Percentiles rank a stretch among this genome's conserved stretches.
These are phyloP conservation scores for Muscicapa striata DNA, from an alignment of 2,797 vertebrate genomes.

Conservation along the genomic window DNA sequence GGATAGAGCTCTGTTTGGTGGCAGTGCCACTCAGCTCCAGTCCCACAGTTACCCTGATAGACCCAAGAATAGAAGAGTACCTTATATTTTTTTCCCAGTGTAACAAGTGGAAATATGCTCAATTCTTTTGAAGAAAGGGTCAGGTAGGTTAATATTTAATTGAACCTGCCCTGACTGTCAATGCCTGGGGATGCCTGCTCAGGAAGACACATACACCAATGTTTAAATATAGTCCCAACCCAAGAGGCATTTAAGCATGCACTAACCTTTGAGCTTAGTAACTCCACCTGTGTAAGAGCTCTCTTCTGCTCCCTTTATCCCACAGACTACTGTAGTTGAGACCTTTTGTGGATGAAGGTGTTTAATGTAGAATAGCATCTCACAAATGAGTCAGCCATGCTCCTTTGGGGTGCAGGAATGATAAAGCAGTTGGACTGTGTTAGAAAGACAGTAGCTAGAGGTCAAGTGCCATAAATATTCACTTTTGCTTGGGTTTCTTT, in stretches of 20 bases:
- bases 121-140: neutral
- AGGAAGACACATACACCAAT: neutral
- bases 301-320: neutral
- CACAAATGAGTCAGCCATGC: neutral
- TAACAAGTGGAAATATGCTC: neutral
- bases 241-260: neutral
- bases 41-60: neutral
- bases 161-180: neutral
- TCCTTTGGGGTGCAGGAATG: neutral
- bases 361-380: neutral
- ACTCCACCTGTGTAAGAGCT: neutral
- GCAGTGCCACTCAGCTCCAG: rapidly evolving
- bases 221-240: neutral
- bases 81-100: neutral
- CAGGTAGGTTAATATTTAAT: neutral
- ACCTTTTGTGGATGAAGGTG: neutral
- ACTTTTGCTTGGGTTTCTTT: neutral
- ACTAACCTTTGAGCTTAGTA: neutral
- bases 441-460: neutral
- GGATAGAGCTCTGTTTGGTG: neutral
- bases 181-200: neutral
- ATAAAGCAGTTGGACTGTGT: neutral
- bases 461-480: neutral
- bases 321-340: neutral
- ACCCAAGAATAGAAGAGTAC: neutral